These are phyloP conservation scores for Montipora capitata DNA, from an alignment of 92 coral and sea anemone genomes.

Conservation along the genomic window DNA sequence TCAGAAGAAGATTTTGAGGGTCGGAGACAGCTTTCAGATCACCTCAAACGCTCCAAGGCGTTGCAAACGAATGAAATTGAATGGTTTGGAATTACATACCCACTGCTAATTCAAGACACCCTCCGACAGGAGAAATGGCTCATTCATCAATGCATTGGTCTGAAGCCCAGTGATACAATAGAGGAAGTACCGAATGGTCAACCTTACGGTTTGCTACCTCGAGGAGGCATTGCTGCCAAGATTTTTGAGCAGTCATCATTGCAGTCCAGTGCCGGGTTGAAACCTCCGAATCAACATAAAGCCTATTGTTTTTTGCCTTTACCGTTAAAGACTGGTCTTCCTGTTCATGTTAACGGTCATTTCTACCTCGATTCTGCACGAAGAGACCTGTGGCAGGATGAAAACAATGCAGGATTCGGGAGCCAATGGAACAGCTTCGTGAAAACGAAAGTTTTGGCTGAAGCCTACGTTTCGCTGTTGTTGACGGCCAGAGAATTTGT, in stretches of 20 bases:
- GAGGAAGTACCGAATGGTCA: constrained; percentile 76
- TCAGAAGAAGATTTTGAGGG: constrained; percentile 46
- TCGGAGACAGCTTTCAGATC: constrained; percentile 56
- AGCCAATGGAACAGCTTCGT: constrained; percentile 87
- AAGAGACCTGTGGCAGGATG: constrained; percentile 90
- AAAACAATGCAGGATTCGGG: constrained; percentile 58
- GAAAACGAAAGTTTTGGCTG: constrained; percentile 77
- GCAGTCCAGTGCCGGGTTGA: neutral
- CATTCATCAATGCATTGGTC: constrained; percentile 80
- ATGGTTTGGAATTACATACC: constrained; percentile 71
- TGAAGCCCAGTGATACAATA: constrained; percentile 3
- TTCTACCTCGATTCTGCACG: constrained; percentile 92
- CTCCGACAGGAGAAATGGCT: constrained; percentile 75
- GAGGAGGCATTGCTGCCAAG: constrained; percentile 91
- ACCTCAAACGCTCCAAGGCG: constrained; percentile 56
- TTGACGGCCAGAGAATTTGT: constrained; percentile 76
- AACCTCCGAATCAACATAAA: constrained; percentile 5
- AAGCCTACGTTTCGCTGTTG: constrained; percentile 76
- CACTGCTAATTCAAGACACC: constrained; percentile 69
- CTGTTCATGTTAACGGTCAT: constrained; percentile 94
- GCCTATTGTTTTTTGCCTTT: constrained; percentile 93
- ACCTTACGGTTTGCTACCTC: constrained; percentile 87
- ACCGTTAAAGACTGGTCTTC: constrained; percentile 82
- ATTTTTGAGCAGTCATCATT: constrained; percentile 20
- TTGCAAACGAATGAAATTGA: constrained; percentile 64